Conservation (phyloP, 37 sponge, comb jelly and placozoan genomes). For the Spongia lamella region DNA sequence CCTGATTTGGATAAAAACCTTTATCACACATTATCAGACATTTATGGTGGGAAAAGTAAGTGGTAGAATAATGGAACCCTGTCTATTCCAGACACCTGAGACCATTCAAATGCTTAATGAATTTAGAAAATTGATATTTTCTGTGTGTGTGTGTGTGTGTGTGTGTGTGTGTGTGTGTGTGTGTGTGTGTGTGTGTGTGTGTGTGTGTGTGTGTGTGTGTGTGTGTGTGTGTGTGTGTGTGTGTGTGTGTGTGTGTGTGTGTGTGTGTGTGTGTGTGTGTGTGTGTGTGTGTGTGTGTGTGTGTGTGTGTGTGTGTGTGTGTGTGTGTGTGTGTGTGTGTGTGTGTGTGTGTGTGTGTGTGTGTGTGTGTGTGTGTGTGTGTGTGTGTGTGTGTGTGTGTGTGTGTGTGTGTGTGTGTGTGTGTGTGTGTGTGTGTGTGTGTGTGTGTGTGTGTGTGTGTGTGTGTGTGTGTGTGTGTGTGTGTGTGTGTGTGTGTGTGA, state of each 20-base stretch:
- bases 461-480: neutral
- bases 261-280: conserved; percentile 39
- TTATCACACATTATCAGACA: too few species aligned
- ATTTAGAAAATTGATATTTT: too few species aligned
- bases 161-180: too few species aligned
- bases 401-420: neutral
- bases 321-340: too few species aligned
- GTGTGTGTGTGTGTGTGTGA: neutral
- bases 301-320: conserved; percentile 25
- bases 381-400: conserved; percentile 1
- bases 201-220: too few species aligned
- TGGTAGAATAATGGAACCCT: too few species aligned
- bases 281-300: conserved; percentile 33
- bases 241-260: conserved; percentile 38
- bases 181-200: too few species aligned
- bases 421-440: neutral
- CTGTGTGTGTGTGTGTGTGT: too few species aligned
- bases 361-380: conserved; percentile 3
- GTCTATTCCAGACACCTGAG: too few species aligned
- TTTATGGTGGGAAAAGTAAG: too few species aligned
- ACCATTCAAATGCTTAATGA: too few species aligned
- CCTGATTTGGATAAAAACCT: too few species aligned
- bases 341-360: neutral
- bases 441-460: neutral
- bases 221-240: conserved; percentile 33